Base-by-base conservation (phyloP, 1,140 invertebrate species). In the Bactericera cockerelli region DNA sequence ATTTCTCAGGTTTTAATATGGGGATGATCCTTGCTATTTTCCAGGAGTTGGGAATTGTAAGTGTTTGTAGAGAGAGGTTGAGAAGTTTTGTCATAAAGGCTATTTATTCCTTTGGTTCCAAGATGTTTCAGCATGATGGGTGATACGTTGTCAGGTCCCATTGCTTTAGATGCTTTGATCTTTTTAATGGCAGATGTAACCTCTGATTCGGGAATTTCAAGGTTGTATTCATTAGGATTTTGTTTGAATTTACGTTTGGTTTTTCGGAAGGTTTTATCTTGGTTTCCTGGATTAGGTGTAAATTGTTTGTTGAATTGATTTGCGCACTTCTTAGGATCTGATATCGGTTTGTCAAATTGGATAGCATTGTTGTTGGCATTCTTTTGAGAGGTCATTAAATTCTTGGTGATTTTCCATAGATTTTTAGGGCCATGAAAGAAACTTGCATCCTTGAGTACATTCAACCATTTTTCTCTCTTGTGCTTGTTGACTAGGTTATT, bases 51-150 rank as follows among this genome's bases (percentile, higher is more conserved):
- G 56, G 26, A 31, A 36, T 57, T 26, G 26, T 28, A 6, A 57
- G 16, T 21, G 56, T 57, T 26, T 24, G 26, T n/a, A 57, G n/a
- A n/a, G 56, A n/a, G 10, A 57, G 33, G 56, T 57, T 57, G 56
- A 57, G 33, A 13, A 57, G 13, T 57, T 57, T 36, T 14, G 56
- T 57, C 14, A 57, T 24, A 31, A 26, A 57, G 19, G n/a, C n/a
- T n/a, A n/a, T 57, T 26, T 2, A 57, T 36, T 14, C 11, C 56
- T 16, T 14, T 19, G 11, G 21, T 16, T n/a, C 31, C 26, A 28
- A 57, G 16, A 26, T 57, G 56, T 57, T 57, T 57, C n/a, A 57
- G n/a, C 56, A 57, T 57, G 11, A 26, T 57, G 13, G 56, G 26
- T 57, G 56, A 57, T 13, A 57, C 33, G n/a, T 36, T 21, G 33